These are phyloP conservation scores for Gulo gulo DNA, from an alignment of 2,113 vertebrate species.

Conservation along the genomic window DNA sequence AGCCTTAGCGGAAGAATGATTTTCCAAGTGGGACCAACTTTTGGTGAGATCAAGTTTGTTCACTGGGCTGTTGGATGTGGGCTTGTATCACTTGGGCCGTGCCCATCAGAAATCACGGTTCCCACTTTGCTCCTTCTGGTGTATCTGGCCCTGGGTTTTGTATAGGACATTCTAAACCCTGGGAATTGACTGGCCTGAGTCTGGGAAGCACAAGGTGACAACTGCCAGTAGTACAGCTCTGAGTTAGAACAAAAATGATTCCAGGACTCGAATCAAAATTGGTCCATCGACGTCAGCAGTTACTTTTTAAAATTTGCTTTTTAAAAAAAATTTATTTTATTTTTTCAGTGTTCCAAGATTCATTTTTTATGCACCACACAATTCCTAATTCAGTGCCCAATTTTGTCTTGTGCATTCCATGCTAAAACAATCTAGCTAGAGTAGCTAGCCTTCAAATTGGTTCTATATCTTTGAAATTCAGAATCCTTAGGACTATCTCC, in stretches of 20 bases:
- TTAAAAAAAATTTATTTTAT: too few relatives aligned
- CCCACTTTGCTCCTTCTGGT: neutral
- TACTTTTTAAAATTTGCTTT: neutral
- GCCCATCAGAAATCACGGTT: accelerated
- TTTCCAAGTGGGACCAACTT: neutral
- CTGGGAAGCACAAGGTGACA: neutral
- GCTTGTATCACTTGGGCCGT: neutral
- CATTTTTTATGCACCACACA: too few relatives aligned
- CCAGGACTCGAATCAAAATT: neutral
- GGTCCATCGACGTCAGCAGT: neutral
- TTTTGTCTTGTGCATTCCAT: neutral
- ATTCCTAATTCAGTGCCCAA: neutral
- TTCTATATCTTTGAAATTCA: neutral
- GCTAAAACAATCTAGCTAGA: neutral
- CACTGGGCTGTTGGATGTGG: accelerated
- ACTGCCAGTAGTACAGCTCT: neutral
- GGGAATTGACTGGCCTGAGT: too few relatives aligned
- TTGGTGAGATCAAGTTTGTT: neutral
- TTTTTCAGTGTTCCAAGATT: too few relatives aligned
- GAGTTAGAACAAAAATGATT: neutral
- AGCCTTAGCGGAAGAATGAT: neutral
- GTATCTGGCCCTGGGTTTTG: neutral
- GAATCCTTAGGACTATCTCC: neutral
- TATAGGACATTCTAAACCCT: neutral
- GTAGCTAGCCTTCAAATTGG: neutral